These are phyloP conservation scores for Porites rus DNA, from an alignment of 92 coral and sea anemone species.

Conservation along the genomic window DNA sequence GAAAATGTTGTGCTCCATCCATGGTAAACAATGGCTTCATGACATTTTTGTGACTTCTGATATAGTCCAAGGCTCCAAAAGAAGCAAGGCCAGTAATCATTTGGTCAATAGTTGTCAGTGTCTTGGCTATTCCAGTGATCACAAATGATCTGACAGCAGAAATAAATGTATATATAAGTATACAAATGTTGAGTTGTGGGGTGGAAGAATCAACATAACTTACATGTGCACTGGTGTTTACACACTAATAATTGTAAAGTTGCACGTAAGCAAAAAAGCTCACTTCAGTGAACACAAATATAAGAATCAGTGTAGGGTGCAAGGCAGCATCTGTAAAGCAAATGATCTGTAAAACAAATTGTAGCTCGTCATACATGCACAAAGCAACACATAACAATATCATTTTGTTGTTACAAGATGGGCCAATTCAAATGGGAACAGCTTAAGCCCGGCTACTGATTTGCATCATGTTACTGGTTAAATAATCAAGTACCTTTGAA, in stretches of 20 bases:
- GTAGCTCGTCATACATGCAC: too few species aligned
- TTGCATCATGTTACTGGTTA: conserved; percentile 19
- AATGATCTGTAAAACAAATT: too few species aligned
- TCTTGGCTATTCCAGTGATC: conserved; percentile 37
- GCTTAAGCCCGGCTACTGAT: too few species aligned
- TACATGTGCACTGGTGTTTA: too few species aligned
- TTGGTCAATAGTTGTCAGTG: conserved; percentile 30
- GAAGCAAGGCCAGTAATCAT: conserved; percentile 40
- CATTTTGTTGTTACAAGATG: too few species aligned
- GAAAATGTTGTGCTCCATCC: conserved; percentile 68
- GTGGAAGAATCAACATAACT: neutral
- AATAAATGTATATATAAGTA: conserved; percentile 4
- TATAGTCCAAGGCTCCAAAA: conserved; percentile 42
- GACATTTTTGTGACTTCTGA: conserved; percentile 52
- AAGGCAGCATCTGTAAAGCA: too few species aligned
- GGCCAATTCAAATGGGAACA: too few species aligned
- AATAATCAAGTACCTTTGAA: conserved; percentile 37
- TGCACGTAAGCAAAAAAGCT: too few species aligned
- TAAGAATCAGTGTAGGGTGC: too few species aligned
- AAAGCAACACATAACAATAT: too few species aligned
- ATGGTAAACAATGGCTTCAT: conserved; percentile 66
- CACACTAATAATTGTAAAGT: too few species aligned
- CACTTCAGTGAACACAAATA: too few species aligned
- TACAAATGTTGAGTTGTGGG: conserved; percentile 2
- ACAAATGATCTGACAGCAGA: conserved; percentile 26